phyloP scores from a whole-genome alignment of 2,113 vertebrate species.

The Falcunculus frontatus region DNA sequence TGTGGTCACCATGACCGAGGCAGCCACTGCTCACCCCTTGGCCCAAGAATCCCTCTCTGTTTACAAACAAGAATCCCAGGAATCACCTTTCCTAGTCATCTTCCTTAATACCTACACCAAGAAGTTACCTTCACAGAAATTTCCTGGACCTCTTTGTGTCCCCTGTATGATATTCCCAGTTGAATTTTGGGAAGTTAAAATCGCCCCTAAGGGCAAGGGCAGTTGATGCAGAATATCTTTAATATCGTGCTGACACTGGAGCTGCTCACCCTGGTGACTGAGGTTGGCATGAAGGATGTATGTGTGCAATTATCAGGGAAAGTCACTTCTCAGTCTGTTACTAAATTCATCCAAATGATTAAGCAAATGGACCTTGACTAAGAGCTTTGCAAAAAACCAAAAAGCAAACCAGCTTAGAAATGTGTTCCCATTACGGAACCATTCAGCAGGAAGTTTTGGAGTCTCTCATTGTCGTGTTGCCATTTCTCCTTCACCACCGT shows the following conservation, averaged over 20 bases:
- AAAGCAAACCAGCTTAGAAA: background rate
- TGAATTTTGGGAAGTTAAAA: background rate
- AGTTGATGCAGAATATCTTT: background rate
- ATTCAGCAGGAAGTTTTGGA: background rate
- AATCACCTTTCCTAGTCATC: background rate
- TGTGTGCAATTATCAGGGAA: background rate
- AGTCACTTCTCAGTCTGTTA: background rate
- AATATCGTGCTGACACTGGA: accelerated
- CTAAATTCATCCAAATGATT: background rate
- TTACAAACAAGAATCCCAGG: background rate
- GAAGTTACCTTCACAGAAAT: background rate
- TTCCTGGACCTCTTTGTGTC: background rate
- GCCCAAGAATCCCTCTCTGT: background rate
- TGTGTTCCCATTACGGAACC: background rate
- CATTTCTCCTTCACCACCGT: background rate
- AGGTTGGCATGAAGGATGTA: background rate
- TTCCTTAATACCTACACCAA: background rate
- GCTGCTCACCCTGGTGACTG: accelerated
- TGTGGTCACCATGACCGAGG: background rate
- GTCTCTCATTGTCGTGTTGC: background rate
- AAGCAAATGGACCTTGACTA: background rate
- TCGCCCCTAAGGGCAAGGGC: background rate
- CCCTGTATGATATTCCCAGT: background rate
- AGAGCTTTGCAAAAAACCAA: background rate
- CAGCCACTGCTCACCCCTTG: background rate